These are phyloP conservation scores for Arrhamphus sclerolepis DNA, from an alignment of 2,797 vertebrate genomes.

Conservation along the genomic window DNA sequence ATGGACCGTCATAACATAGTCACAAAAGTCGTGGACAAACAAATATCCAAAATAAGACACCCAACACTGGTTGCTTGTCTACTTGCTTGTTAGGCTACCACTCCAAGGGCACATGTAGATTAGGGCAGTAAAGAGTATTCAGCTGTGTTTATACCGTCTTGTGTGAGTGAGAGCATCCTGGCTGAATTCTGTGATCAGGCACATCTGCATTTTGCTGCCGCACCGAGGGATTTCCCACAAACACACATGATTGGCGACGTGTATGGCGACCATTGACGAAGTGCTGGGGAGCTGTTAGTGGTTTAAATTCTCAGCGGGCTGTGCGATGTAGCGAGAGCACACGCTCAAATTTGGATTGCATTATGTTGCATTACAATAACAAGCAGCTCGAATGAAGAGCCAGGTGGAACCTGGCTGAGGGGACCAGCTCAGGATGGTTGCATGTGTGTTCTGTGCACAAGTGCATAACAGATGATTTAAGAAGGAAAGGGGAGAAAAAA, in stretches of 20 bases:
- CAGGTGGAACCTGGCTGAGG: conserved; percentile 32
- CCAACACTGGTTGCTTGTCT: conserved; percentile 29
- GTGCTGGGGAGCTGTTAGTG: conserved; percentile 51
- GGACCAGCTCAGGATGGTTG: conserved; percentile 26
- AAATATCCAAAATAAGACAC: conserved; percentile 45
- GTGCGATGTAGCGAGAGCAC: conserved; percentile 67
- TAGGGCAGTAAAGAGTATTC: conserved; percentile 79
- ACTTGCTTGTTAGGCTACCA: conserved; percentile 69
- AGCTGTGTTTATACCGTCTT: conserved; percentile 29
- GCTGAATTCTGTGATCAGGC: conserved; percentile 85
- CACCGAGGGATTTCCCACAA: conserved; percentile 55
- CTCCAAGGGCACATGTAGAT: conserved; percentile 76
- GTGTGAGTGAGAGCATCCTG: conserved; percentile 49
- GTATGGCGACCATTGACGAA: conserved; percentile 21
- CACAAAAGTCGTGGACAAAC: conserved; percentile 57
- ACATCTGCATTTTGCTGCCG: conserved; percentile 72
- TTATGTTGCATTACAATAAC: conserved; percentile 54
- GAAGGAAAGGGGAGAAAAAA: conserved; percentile 43
- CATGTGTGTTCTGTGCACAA: conserved; percentile 10
- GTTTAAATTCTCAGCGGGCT: conserved; percentile 60
- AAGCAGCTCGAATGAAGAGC: conserved; percentile 39
- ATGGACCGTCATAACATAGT: conserved; percentile 75
- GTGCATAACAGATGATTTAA: conserved; percentile 50
- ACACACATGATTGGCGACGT: conserved; percentile 43
- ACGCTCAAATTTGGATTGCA: conserved; percentile 57